Percentiles rank a stretch among this genome's conserved stretches.
Conservation (phyloP, 2,797 vertebrate species). For the Echiichthys vipera region DNA sequence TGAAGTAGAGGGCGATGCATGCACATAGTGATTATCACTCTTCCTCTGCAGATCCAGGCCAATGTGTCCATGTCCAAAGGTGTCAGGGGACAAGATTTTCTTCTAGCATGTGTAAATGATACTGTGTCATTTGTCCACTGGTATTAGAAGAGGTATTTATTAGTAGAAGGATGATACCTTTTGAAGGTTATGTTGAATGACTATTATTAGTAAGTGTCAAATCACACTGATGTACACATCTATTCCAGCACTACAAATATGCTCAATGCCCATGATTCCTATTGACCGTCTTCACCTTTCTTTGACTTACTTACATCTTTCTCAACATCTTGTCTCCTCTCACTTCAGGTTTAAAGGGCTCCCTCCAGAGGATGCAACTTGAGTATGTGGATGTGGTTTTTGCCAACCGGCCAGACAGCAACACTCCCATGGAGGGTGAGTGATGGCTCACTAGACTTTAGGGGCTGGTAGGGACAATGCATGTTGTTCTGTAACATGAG, state of each 20-base stretch:
- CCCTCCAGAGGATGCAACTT: slow-evolving; percentile 96
- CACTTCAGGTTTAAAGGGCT: slow-evolving; percentile 90
- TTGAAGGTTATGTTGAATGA: neutral
- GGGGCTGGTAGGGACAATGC: slow-evolving; percentile 40
- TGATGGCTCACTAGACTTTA: slow-evolving; percentile 33
- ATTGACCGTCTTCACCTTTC: neutral
- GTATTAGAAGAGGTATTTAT: slow-evolving; percentile 23
- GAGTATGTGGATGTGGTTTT: slow-evolving; percentile 99
- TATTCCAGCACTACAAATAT: neutral
- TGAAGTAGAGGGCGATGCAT: neutral
- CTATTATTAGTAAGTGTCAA: slow-evolving; percentile 6
- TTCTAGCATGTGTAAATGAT: slow-evolving; percentile 18
- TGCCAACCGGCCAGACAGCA: slow-evolving; percentile 96
- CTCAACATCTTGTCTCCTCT: slow-evolving; percentile 13
- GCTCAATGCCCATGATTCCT: neutral
- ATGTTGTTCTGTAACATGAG: slow-evolving; percentile 67
- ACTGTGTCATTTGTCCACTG: slow-evolving; percentile 17
- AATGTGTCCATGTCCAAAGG: neutral
- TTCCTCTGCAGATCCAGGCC: slow-evolving; percentile 31
- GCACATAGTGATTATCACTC: slow-evolving; percentile 13
- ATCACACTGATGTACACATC: neutral
- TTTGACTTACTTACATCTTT: neutral
- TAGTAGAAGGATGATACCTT: slow-evolving; percentile 4
- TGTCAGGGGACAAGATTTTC: slow-evolving; percentile 13
- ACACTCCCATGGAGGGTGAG: slow-evolving; percentile 99